phyloP scores from a whole-genome alignment of 2,888 invertebrate genomes.

The Serripes groenlandicus region DNA sequence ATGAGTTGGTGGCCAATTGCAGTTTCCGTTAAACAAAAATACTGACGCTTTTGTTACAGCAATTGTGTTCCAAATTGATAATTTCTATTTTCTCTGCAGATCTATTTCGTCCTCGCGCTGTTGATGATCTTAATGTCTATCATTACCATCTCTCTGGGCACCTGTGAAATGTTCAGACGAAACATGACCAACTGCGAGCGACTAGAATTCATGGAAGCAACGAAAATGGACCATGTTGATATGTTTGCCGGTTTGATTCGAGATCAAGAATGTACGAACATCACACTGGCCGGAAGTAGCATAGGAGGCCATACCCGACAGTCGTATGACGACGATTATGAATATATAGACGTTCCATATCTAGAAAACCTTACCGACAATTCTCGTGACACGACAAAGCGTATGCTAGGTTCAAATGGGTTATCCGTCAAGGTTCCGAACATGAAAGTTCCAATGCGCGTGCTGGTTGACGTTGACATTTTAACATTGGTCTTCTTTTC shows the following conservation, averaged over 20 bases:
- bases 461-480: slow-evolving; percentile 14
- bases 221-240: slow-evolving; percentile 6
- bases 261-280: slow-evolving; percentile 6
- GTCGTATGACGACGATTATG: not conserved
- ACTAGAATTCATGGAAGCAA: slow-evolving; percentile 11
- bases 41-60: too few relatives aligned
- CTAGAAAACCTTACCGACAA: not conserved
- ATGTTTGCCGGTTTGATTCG: not conserved
- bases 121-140: slow-evolving; percentile 34
- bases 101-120: slow-evolving; percentile 22
- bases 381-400: too few relatives aligned
- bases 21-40: too few relatives aligned
- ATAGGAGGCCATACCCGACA: not conserved
- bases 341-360: not conserved
- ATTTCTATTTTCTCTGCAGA: too few relatives aligned
- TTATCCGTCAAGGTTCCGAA: slow-evolving; percentile 35
- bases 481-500: slow-evolving; percentile 31
- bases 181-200: slow-evolving; percentile 45
- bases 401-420: too few relatives aligned
- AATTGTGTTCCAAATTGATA: too few relatives aligned
- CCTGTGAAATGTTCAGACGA: slow-evolving; percentile 22
- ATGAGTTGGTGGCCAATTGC: too few relatives aligned
- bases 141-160: slow-evolving; percentile 22
- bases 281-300: not conserved
- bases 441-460: slow-evolving; percentile 24